Percentiles rank a stretch among this genome's conserved stretches.
Evolutionary conservation across 2,888 invertebrate species (phyloP).

Genomic region (Xiphydria camelus): DNA sequence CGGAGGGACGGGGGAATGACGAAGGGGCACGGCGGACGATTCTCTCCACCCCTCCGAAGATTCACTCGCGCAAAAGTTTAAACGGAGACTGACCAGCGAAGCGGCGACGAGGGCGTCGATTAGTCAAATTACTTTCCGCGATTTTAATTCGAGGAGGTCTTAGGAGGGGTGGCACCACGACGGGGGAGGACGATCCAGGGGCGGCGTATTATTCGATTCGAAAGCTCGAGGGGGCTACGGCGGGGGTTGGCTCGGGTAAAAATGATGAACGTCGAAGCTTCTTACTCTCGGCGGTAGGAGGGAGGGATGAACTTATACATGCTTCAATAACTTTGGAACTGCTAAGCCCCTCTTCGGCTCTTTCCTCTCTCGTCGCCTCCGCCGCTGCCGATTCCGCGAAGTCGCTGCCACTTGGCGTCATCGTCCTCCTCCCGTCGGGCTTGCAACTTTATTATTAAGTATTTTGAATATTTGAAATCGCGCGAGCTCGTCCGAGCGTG

Average conservation of each 20-base stretch:
- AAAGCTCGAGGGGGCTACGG: background rate
- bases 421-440: background rate
- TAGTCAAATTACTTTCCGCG: conserved; percentile 34
- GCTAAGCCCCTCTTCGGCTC: conserved; percentile 28
- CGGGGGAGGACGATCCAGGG: too few relatives aligned
- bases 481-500: too few relatives aligned
- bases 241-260: conserved; percentile 10
- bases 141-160: conserved; percentile 24
- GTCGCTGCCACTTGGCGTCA: too few relatives aligned
- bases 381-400: too few relatives aligned
- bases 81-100: conserved; percentile 11
- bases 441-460: conserved; percentile 17
- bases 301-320: conserved; percentile 30
- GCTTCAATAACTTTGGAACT: conserved; percentile 35
- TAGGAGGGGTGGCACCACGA: background rate
- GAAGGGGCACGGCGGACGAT: too few relatives aligned
- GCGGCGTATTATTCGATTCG: background rate
- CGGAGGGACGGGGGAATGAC: too few relatives aligned
- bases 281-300: conserved; percentile 21
- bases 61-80: conserved; percentile 13
- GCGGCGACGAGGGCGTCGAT: conserved; percentile 21
- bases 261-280: conserved; percentile 25
- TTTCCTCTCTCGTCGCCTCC: background rate
- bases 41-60: too few relatives aligned
- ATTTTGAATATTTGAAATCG: conserved; percentile 18